phyloP scores from a whole-genome alignment of 2,797 vertebrate species.

The Ceryle rudis region DNA sequence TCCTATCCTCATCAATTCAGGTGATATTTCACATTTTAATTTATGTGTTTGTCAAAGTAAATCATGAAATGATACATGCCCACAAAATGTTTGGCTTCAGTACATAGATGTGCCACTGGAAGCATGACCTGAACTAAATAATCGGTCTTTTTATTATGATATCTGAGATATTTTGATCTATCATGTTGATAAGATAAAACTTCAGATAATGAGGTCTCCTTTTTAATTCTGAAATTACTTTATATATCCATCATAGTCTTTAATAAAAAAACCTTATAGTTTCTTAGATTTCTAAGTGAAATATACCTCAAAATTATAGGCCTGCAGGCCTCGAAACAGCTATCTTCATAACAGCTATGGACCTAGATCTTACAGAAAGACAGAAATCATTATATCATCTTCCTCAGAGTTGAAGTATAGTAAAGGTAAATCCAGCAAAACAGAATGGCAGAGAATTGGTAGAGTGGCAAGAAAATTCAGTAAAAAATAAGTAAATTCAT shows the following conservation, averaged over 20 bases:
- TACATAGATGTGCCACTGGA: not conserved
- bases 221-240: not conserved
- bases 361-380: not conserved
- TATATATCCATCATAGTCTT: not conserved
- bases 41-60: not conserved
- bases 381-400: not conserved
- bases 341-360: not conserved
- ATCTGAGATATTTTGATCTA: not conserved
- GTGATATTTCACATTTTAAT: conserved; percentile 13
- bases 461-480: not conserved
- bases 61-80: not conserved
- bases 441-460: not conserved
- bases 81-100: not conserved
- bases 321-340: not conserved
- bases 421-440: not conserved
- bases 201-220: not conserved
- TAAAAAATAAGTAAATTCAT: not conserved
- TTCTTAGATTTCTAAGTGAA: not conserved
- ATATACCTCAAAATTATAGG: not conserved
- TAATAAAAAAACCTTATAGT: fast-evolving
- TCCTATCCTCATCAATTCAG: not conserved
- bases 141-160: not conserved
- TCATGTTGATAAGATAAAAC: not conserved
- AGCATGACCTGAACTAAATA: not conserved
- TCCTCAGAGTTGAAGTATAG: not conserved